Conservation (phyloP, 30 jellyfish, hydroid and myxozoan species). For the Hydractinia symbiolongicarpus region DNA sequence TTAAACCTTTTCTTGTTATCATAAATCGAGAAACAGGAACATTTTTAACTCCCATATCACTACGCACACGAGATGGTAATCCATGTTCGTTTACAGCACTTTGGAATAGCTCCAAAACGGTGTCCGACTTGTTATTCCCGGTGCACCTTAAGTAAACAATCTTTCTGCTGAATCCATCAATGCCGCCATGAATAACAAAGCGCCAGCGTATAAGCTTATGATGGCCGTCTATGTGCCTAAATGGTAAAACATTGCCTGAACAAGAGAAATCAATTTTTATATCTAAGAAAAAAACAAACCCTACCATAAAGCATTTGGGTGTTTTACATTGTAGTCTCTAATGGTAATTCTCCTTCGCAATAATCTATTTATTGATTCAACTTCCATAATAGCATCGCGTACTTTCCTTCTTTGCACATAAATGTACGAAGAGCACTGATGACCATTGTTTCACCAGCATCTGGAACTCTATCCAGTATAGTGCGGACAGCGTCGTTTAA, state of each 20-base stretch:
- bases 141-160: conserved; percentile 24
- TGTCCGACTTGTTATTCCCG: conserved; percentile 35
- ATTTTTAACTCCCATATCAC: conserved; percentile 38
- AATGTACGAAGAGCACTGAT: conserved; percentile 29
- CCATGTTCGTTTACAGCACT: conserved; percentile 10
- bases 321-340: conserved; percentile 13
- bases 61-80: conserved; percentile 30
- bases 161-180: conserved; percentile 39
- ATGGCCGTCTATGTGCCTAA: conserved; percentile 48
- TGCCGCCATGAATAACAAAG: conserved; percentile 35
- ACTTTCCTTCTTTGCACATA: conserved; percentile 31
- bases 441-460: conserved; percentile 31
- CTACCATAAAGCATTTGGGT: conserved; percentile 40
- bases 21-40: conserved; percentile 25
- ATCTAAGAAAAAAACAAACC: too few species aligned
- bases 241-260: too few species aligned
- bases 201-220: conserved; percentile 45
- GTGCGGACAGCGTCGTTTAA: conserved; percentile 4
- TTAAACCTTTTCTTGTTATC: conserved; percentile 10
- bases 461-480: conserved; percentile 14
- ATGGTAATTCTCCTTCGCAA: conserved; percentile 31
- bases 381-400: conserved; percentile 37
- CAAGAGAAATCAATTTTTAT: too few species aligned
- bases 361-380: conserved; percentile 28
- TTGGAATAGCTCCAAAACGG: conserved; percentile 26